Evolutionary conservation across 2,888 invertebrate genomes (phyloP), one percentile per base, ranked within the genome.

Genomic region (Pheosia tremula): DNA sequence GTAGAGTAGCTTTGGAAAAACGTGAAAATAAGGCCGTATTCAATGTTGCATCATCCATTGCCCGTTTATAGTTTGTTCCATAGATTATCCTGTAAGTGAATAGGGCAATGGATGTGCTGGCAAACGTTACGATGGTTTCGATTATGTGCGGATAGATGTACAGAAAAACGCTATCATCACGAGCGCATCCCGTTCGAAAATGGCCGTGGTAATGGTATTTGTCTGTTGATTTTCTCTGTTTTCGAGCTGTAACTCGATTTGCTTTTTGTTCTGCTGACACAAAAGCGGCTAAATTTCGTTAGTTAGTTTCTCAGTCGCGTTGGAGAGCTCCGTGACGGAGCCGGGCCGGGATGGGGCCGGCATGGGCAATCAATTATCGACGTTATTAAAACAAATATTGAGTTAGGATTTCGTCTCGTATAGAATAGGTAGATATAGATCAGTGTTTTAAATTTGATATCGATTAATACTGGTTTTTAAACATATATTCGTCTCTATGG

Each of bases 211-310:
- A 93, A 93, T 91, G 83, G 86, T 91, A 84, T 93, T 93, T 92
- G 91, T 93, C 86, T 83, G 91, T 92, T 82, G 90, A 93, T 93
- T 93, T 90, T 91, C 85, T 92, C 91, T 91, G 89, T 91, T 93
- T 93, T 89, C 69, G 87, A 81, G 71, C 84, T 77, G 88, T 93
- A 93, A 93, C 93, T 93, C 89, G 93, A 93, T 93, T 93, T 93
- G 89, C 86, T 93, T 93, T 93, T 93, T 92, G 87, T 90, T 75
- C 81, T 68, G 64, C 61, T 62, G 60, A 71, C 79, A 93, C 91
- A 93, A 91, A 88, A 84, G 87, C 80, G 78, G 82, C 82, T 87
- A 93, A 93, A 93, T 88, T 91, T 91, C 84, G 91, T 93, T 93
- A 93, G 91, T 81, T 69, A 74, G 67, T 75, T 71, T 73, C 75